Base-by-base conservation (phyloP, 2,797 vertebrate genomes). In the Petrocephalus sullivani region DNA sequence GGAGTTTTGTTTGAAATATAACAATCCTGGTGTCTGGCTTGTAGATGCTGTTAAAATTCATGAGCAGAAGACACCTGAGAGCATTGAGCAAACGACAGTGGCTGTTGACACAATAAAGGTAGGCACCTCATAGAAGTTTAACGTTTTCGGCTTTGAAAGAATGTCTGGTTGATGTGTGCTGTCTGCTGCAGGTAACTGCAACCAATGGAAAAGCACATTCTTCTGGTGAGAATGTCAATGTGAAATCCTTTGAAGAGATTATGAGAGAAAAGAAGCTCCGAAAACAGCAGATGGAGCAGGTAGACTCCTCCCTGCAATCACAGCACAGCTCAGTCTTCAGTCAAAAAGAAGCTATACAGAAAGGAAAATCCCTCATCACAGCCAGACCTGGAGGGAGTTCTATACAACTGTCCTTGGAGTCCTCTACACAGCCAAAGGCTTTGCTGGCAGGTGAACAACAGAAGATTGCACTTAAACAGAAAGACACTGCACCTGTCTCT, bases 181-280 rank as follows among this genome's bases (percentile, higher is more conserved):
- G 41, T 78, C 28, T 82, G 9, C 87, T 88, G 1, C 37, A 95
- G 94, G 41, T 82, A 2, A 5, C 0, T 3, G 21, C 90, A 87
- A 41, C 90, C 78, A 91, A 91, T 88, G 93, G 94, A 78, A 91
- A 89, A 4, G 16, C 88, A 7, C 75, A 88, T 33, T 82, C 91
- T 71, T 90, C 91, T 58, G 82, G 87, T 86, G 92, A 92, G 2
- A 90, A 90, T 12, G 91, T 96, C 78, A 96, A 96, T 88, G 96
- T 97, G 58, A 98, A 97, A 93, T 97, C 94, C 58, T 96, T 97
- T 87, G 97, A 98, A 57, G 97, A 97, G 90, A 96, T 97, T 87
- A 94, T 95, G 94, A 95, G 90, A 85, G 97, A 98, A 91, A 98
- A 98, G 81, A 94, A 92, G 0, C 94, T 96, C 1, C 95, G 96